Evolutionary conservation across 2,113 vertebrate species (phyloP).

Genomic region (Ochotona curzoniae): DNA sequence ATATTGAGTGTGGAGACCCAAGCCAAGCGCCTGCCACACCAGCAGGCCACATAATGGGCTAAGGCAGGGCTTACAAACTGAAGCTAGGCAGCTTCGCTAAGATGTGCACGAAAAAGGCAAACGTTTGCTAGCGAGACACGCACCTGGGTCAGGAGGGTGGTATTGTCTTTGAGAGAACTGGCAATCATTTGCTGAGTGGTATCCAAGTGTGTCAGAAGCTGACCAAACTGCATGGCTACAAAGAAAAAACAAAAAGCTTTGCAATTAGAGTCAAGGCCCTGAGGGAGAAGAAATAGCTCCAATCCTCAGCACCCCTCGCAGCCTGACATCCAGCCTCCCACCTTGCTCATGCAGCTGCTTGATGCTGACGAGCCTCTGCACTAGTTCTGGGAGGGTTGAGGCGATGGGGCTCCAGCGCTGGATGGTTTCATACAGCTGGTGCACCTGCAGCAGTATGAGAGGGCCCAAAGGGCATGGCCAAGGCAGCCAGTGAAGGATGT

Average conservation of each 20-base stretch:
- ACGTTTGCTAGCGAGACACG: neutral
- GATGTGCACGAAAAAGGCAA: neutral
- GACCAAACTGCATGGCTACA: constrained; percentile 94
- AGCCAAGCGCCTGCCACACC: neutral
- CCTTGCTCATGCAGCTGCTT: constrained; percentile 96
- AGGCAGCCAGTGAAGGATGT: neutral
- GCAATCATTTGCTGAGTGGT: constrained; percentile 96
- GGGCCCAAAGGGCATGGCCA: neutral
- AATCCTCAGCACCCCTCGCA: neutral
- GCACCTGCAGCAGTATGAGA: constrained; percentile 85
- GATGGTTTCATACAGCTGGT: constrained; percentile 92
- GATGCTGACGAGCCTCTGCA: constrained; percentile 92
- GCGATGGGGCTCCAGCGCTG: constrained; percentile 95
- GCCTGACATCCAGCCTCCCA: constrained; percentile 69
- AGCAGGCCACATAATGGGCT: neutral
- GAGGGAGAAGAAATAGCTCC: neutral
- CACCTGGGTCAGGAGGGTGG: constrained; percentile 91
- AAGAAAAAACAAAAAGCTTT: neutral
- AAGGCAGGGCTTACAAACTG: neutral
- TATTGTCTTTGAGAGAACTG: constrained; percentile 93
- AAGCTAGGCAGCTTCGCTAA: neutral
- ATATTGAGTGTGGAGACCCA: neutral
- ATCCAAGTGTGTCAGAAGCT: constrained; percentile 94
- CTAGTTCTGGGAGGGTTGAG: constrained; percentile 91
- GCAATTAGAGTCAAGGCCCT: neutral